Base-by-base conservation (phyloP, 2,888 invertebrate species). In the Tachystola acroxantha region DNA sequence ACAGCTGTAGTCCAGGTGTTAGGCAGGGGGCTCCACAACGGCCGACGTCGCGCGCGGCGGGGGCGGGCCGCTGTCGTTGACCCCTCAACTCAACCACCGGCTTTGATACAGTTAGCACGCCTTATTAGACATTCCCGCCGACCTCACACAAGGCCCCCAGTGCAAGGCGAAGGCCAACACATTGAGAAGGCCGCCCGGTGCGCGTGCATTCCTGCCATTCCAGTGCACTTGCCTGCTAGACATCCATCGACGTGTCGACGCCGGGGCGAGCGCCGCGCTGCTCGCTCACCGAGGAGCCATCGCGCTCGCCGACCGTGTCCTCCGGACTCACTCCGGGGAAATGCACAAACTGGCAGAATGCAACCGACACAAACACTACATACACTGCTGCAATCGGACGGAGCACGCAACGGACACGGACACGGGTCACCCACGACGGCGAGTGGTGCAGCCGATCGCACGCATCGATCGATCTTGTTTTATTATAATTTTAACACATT, bases 221-320 rank as follows among this genome's bases (percentile, higher is more conserved):
- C 4, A 9, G n/a, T n/a, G n/a, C n/a, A 24, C 39, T 55, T 61
- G 70, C 78, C 80, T 78, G 80, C 63, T 74, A 79, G 53, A 67
- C 62, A 65, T 70, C 78, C 81, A 81, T 81, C 50, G 66, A 65
- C 49, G 43, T 43, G 32, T 2, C 14, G 20, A 10, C 34, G 34
- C 11, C 10, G 20, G n/a, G 10, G 7, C 13, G 12, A 13, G 10
- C 19, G 19, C 22, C 14, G 12, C 6, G 31, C 10, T 10, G 19
- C 10, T 10, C 2, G 9, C 34, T 31, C 27, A 13, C 32, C 41
- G 34, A 36, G 25, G 37, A 36, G 35, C 34, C 44, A 43, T 41
- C 37, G 39, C 22, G 22, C 20, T 5, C 39, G 36, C 36, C 10
- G 33, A 37, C 36, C 32, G 38, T 45, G 40, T 33, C 36, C 33